Evolutionary conservation across 2,113 vertebrate species (phyloP).

Genomic region (Gallinago paraguaiae): DNA sequence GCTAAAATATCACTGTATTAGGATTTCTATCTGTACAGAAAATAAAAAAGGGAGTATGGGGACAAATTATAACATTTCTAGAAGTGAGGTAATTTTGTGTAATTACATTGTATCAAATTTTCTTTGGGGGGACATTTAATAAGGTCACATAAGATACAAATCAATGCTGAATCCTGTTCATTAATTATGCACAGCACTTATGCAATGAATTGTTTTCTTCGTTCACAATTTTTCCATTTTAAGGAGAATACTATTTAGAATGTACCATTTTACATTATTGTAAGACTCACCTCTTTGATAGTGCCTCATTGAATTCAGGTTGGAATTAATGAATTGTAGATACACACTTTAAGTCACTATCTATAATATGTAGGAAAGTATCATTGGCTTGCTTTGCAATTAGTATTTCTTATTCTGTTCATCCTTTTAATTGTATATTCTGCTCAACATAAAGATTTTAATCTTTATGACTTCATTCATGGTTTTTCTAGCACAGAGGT

Average conservation of each 20-base stretch:
- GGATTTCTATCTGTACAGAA: constrained; percentile 2
- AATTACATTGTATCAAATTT: background rate
- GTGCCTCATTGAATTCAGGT: background rate
- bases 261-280: background rate
- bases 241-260: background rate
- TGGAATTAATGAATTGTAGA: background rate
- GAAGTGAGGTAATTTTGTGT: background rate
- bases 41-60: background rate
- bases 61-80: background rate
- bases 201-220: background rate
- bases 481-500: background rate
- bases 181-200: background rate
- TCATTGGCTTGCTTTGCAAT: background rate
- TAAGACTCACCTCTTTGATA: background rate
- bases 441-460: background rate
- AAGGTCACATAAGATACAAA: background rate
- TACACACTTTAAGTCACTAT: background rate
- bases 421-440: background rate
- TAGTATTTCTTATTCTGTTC: background rate
- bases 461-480: background rate
- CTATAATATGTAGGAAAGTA: too few species aligned
- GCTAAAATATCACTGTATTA: background rate
- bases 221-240: background rate
- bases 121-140: constrained; percentile 11
- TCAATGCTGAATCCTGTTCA: background rate